Percentiles rank a stretch among this genome's conserved stretches.
phyloP scores from a whole-genome alignment of 1,140 invertebrate genomes.

The Bombus vancouverensis region DNA sequence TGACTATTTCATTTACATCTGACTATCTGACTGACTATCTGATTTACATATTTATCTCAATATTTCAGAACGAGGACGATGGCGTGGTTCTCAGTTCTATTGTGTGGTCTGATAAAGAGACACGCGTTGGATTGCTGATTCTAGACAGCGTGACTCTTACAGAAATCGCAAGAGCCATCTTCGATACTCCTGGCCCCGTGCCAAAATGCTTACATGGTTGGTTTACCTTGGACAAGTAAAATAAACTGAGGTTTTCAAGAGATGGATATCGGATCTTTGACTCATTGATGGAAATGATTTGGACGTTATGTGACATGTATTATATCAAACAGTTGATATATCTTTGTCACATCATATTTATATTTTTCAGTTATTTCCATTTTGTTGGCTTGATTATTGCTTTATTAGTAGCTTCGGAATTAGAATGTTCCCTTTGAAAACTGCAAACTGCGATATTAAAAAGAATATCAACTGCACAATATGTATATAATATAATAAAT shows the following conservation, averaged over 20 bases:
- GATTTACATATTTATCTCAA: neutral
- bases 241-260: conserved; percentile 2
- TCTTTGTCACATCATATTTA: neutral
- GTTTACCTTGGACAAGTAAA: conserved; percentile 82
- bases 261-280: neutral
- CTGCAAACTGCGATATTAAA: neutral
- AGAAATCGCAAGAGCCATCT: conserved; percentile 87
- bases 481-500: conserved; percentile 71
- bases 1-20: no score
- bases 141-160: conserved; percentile 87
- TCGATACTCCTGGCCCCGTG: conserved; percentile 87
- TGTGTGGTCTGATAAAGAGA: conserved; percentile 85
- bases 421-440: neutral
- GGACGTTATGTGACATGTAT: neutral
- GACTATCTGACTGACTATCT: no score
- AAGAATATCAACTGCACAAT: conserved; percentile 31
- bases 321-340: neutral
- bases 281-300: neutral
- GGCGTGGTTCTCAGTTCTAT: conserved; percentile 88
- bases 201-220: conserved; percentile 93
- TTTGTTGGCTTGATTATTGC: neutral
- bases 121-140: conserved; percentile 86
- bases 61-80: conserved; percentile 87
- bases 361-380: neutral
- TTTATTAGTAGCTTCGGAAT: neutral